Conservation (phyloP, 1,140 invertebrate genomes). For the Aphelinus certus region DNA sequence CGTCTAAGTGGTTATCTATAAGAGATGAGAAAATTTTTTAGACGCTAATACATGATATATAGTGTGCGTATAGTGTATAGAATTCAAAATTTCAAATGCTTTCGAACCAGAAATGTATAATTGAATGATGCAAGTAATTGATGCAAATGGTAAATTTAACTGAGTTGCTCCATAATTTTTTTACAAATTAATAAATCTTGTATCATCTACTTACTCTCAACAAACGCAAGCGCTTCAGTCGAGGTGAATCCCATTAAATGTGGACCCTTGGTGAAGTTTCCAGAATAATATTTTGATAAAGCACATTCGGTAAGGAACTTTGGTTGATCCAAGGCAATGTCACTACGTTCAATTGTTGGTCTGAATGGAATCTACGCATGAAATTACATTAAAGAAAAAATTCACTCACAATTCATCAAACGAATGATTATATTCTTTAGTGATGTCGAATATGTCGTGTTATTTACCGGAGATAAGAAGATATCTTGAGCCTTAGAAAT, state of each 20-base stretch:
- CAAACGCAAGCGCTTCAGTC: constrained; percentile 60
- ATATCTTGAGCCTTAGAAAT: background rate
- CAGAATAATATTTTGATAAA: constrained; percentile 63
- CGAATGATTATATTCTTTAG: background rate
- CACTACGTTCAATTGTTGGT: constrained; percentile 56
- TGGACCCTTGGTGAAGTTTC: constrained; percentile 67
- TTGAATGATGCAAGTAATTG: background rate
- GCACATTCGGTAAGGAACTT: constrained; percentile 70
- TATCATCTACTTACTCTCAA: background rate
- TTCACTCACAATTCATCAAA: constrained; percentile 61
- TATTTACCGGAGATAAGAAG: background rate
- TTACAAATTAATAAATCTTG: background rate
- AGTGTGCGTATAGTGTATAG: too few species aligned
- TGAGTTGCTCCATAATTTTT: background rate
- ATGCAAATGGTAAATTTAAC: background rate
- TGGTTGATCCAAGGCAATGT: constrained; percentile 52
- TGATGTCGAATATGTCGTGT: background rate
- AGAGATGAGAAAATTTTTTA: too few species aligned
- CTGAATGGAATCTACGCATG: constrained; percentile 61
- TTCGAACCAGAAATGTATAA: background rate
- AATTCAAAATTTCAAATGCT: too few species aligned
- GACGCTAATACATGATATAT: too few species aligned
- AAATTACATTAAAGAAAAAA: constrained; percentile 50
- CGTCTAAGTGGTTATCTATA: too few species aligned
- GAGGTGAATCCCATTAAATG: constrained; percentile 71